phyloP scores from a whole-genome alignment of 2,888 invertebrate genomes.

The Drosophila falleni region DNA sequence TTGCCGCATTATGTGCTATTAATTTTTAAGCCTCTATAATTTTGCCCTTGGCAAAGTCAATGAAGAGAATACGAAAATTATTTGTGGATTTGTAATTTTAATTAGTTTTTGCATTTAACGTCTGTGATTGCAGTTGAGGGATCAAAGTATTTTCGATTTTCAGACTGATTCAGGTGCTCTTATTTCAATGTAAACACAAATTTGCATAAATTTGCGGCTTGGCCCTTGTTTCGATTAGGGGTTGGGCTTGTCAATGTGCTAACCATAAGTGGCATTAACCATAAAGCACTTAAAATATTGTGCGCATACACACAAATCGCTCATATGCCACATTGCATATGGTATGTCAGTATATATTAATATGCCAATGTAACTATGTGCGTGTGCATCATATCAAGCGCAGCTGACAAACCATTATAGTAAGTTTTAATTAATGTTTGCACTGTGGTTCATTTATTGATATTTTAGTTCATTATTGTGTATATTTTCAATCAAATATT shows the following conservation, averaged over 20 bases:
- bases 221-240: constrained; percentile 32
- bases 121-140: constrained; percentile 45
- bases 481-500: too few relatives aligned
- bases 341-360: background rate
- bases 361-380: background rate
- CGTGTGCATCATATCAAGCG: constrained; percentile 37
- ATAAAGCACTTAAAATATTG: constrained; percentile 66
- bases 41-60: constrained; percentile 58
- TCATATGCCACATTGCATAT: constrained; percentile 59
- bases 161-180: constrained; percentile 5
- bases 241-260: constrained; percentile 50
- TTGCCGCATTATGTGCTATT: constrained; percentile 63
- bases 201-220: constrained; percentile 55
- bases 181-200: constrained; percentile 28
- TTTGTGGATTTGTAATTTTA: constrained; percentile 65
- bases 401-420: constrained; percentile 46
- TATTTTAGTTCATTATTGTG: too few relatives aligned
- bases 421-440: constrained; percentile 52
- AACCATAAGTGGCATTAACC: constrained; percentile 66
- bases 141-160: constrained; percentile 43
- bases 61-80: constrained; percentile 46
- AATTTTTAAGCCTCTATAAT: constrained; percentile 63
- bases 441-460: constrained; percentile 31
- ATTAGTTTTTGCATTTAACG: constrained; percentile 53
- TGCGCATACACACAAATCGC: constrained; percentile 52